Base-by-base conservation (phyloP, 64 coral and sea anemone genomes). In the Orbicella faveolata region DNA sequence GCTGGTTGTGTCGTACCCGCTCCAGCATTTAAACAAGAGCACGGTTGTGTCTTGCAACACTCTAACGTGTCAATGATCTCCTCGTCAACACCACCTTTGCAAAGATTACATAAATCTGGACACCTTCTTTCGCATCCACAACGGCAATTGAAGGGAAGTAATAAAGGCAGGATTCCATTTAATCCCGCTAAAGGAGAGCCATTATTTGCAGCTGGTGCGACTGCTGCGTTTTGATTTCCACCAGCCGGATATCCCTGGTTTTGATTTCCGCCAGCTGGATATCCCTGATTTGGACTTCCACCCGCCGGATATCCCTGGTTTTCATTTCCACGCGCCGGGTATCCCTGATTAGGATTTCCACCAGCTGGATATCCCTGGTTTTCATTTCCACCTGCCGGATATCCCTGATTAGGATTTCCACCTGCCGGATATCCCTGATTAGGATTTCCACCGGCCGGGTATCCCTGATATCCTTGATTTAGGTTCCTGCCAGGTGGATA, bases 121-220 rank as follows among this genome's bases (percentile, higher is more conserved):
- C 82, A 85, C 68, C 82, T 36, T 3, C 82, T 85, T 52, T 85
- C 64, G 64, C 82, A 85, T 4, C 82, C 82, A 52, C 82, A 85
- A 4, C 65, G 36, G 26, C 82, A 85, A 72, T 85, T 85, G 2
- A 85, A 53, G 9, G 64, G 64, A 72, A 85, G 65, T 12, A 85
- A 20, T 11, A 85, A 68, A 70, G 82, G 82, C 10, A 85, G 36
- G 48, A 85, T 51, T 52, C 82, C 82, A 10, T 19, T n/a, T 41
- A 68, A 25, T 41, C 35, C 82, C 5, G 63, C 26, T 7, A 82
- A 51, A 15, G 65, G 65, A 26, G 3, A 26, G 2, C 1, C 9
- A 72, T 51, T 85, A 52, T 18, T 21, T 51, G 36, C 14, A 17
- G 63, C 6, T 16, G 63, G 36, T 53, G 82, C n/a, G 17, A 36